Conservation (phyloP, 53 echinoderm and acorn worm genomes). For the Antedon mediterranea region DNA sequence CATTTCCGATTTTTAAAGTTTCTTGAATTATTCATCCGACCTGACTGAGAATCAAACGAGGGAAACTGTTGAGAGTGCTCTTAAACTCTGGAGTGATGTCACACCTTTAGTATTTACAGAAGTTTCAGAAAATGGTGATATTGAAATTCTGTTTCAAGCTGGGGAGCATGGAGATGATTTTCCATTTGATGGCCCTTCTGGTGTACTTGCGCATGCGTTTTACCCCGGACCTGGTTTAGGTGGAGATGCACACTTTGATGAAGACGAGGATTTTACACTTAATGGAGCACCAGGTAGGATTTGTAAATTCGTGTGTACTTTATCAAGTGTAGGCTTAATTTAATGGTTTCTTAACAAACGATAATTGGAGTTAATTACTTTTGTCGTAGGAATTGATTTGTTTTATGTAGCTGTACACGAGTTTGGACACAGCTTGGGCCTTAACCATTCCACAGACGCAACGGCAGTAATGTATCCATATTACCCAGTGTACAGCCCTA, state of each 20-base stretch:
- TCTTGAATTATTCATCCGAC: too few relatives aligned
- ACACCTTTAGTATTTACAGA: conserved; percentile 23
- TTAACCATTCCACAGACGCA: conserved; percentile 31
- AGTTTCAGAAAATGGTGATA: conserved; percentile 16
- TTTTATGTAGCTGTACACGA: conserved; percentile 62
- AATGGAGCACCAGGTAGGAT: background rate
- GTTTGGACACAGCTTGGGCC: conserved; percentile 55
- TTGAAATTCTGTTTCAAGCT: conserved; percentile 17
- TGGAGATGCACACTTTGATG: conserved; percentile 60
- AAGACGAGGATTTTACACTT: conserved; percentile 30
- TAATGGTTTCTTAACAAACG: too few relatives aligned
- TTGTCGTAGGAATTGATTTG: conserved; percentile 28
- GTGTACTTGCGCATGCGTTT: conserved; percentile 54
- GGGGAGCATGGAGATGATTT: conserved; percentile 25
- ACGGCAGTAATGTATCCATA: conserved; percentile 51
- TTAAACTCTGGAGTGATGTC: conserved; percentile 39
- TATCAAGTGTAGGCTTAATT: too few relatives aligned
- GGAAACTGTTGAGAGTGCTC: too few relatives aligned
- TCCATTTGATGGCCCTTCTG: conserved; percentile 35
- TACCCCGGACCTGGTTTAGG: background rate
- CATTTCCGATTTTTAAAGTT: too few relatives aligned
- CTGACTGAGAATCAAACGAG: too few relatives aligned
- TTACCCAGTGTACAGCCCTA: conserved; percentile 37
- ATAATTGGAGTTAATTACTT: too few relatives aligned
- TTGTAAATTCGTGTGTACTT: too few relatives aligned